Percentiles rank a stretch among this genome's conserved stretches.
phyloP scores from a whole-genome alignment of 2,888 invertebrate genomes.

The Notocelia uddmanniana region DNA sequence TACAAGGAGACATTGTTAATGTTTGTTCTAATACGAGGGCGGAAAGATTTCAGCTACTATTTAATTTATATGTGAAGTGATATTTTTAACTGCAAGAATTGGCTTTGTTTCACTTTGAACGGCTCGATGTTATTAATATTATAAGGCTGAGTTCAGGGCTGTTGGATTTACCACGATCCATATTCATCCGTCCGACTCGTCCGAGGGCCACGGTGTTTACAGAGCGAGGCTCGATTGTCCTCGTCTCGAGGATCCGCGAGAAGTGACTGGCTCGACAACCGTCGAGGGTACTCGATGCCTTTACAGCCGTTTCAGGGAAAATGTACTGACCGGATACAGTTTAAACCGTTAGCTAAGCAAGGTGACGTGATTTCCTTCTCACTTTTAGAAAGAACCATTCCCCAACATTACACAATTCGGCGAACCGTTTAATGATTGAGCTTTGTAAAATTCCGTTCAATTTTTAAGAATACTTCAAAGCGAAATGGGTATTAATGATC shows the following conservation, averaged over 20 bases:
- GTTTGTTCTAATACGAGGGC: slow-evolving; percentile 8
- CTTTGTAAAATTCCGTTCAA: slow-evolving; percentile 7
- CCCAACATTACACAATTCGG: slow-evolving; percentile 3
- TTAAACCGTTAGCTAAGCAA: slow-evolving; percentile 22
- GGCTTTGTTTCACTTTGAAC: slow-evolving; percentile 9
- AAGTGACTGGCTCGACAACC: slow-evolving; percentile 40
- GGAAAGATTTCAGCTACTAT: slow-evolving; percentile 19
- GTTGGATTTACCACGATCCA: slow-evolving; percentile 14
- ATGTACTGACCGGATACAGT: slow-evolving; percentile 13
- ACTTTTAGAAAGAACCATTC: slow-evolving; percentile 6
- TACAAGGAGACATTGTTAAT: slow-evolving; percentile 33
- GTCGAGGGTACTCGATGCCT: slow-evolving; percentile 27
- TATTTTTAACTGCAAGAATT: slow-evolving; percentile 10
- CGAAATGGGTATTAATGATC: slow-evolving; percentile 35
- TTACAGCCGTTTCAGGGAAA: slow-evolving; percentile 32
- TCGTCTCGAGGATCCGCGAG: slow-evolving; percentile 31
- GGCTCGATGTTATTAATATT: slow-evolving; percentile 16
- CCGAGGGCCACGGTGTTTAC: slow-evolving; percentile 27
- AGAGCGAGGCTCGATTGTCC: slow-evolving; percentile 34
- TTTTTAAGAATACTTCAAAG: slow-evolving; percentile 41
- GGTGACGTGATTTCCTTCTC: not conserved
- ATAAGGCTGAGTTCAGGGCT: slow-evolving; percentile 18
- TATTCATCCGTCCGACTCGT: not conserved
- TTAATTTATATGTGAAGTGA: slow-evolving; percentile 9
- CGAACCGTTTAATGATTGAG: slow-evolving; percentile 24